A percentile compares a stretch with the other conserved stretches of the same genome.
Conservation (phyloP, 1,140 invertebrate genomes). For the Paramacrobiotus metropolitanus region DNA sequence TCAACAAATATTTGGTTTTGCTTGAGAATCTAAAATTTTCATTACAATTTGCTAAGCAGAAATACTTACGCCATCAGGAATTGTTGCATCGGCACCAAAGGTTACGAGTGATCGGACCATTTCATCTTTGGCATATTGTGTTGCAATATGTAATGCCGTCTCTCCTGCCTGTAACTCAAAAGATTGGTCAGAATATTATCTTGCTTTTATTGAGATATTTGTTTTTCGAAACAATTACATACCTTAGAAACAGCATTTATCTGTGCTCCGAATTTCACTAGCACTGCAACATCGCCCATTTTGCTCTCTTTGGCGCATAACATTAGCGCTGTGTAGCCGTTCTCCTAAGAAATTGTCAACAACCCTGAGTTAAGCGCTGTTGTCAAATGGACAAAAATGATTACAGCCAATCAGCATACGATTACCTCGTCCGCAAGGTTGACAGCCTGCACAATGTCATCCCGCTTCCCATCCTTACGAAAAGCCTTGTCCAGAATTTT, state of each 20-base stretch:
- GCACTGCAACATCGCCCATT: not conserved
- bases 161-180: constrained; percentile 52
- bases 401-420: not conserved
- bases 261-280: not conserved
- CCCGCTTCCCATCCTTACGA: not conserved
- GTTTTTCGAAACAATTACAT: no score
- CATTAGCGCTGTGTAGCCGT: not conserved
- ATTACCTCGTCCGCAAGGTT: not conserved
- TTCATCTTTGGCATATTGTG: constrained; percentile 78
- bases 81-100: constrained; percentile 69
- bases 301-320: constrained; percentile 1
- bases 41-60: not conserved
- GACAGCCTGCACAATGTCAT: not conserved
- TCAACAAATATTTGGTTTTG: not conserved
- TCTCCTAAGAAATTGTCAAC: not conserved
- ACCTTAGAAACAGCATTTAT: constrained; percentile 1
- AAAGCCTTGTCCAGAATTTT: not conserved
- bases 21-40: not conserved
- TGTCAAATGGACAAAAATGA: not conserved
- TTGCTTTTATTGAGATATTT: no score
- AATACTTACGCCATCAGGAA: constrained; percentile 66
- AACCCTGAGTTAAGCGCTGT: no score
- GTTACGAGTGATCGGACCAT: constrained; percentile 66
- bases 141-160: constrained; percentile 71
- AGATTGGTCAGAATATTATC: no score